Evolutionary conservation across 2,888 invertebrate genomes (phyloP).

Genomic region (Lysandra bellargus): DNA sequence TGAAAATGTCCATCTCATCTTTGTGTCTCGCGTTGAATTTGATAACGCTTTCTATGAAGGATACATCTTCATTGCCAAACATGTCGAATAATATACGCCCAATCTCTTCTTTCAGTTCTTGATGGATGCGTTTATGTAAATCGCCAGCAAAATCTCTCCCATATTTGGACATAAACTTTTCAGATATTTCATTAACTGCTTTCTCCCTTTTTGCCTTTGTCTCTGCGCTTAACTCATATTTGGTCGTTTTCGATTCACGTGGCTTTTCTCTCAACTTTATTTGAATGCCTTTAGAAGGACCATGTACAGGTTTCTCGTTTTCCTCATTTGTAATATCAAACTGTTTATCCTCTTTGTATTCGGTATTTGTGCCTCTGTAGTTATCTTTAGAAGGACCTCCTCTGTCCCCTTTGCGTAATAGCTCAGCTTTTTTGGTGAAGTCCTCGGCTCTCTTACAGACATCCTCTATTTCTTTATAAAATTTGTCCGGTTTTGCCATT

Average conservation of each 20-base stretch:
- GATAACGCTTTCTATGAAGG: slow-evolving; percentile 64
- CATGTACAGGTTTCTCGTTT: background rate
- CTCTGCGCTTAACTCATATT: slow-evolving; percentile 26
- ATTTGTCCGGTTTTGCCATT: slow-evolving; percentile 41
- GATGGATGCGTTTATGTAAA: slow-evolving; percentile 48
- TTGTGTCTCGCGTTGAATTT: slow-evolving; percentile 60
- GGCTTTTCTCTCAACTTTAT: slow-evolving; percentile 21
- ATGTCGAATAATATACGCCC: slow-evolving; percentile 53
- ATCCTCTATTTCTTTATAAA: slow-evolving; percentile 64
- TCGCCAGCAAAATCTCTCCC: slow-evolving; percentile 48
- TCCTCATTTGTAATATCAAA: background rate
- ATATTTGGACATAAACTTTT: slow-evolving; percentile 54
- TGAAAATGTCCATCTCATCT: slow-evolving; percentile 58
- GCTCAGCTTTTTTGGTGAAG: slow-evolving; percentile 61
- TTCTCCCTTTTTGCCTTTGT: slow-evolving; percentile 56
- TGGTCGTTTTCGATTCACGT: slow-evolving; percentile 27
- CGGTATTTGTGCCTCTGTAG: background rate
- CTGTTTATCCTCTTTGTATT: background rate
- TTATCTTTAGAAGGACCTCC: slow-evolving; percentile 31
- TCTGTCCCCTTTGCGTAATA: slow-evolving; percentile 49
- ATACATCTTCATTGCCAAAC: slow-evolving; percentile 60
- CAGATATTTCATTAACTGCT: slow-evolving; percentile 57
- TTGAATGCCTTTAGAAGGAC: background rate
- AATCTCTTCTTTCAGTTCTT: slow-evolving; percentile 52
- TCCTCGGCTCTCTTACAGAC: slow-evolving; percentile 63